Percentiles rank a stretch among this genome's conserved stretches.
phyloP scores from a whole-genome alignment of 2,888 invertebrate genomes.

The Corbicula japonica region DNA sequence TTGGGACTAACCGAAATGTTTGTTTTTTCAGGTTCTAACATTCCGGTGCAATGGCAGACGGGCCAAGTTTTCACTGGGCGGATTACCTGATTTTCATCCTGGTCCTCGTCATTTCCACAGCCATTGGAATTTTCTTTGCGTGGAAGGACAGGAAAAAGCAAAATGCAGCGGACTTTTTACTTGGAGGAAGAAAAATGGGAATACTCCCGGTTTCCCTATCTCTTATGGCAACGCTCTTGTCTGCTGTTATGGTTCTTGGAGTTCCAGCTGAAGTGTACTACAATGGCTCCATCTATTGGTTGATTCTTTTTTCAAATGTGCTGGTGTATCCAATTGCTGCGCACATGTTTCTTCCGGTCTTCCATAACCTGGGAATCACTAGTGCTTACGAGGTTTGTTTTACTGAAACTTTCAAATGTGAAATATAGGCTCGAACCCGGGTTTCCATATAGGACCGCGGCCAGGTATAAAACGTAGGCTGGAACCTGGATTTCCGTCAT shows the following conservation, averaged over 20 bases:
- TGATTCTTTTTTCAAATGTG: constrained; percentile 90
- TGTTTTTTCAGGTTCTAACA: too few relatives aligned
- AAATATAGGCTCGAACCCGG: too few relatives aligned
- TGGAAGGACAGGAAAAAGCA: constrained; percentile 70
- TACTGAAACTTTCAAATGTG: too few relatives aligned
- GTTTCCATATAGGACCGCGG: too few relatives aligned
- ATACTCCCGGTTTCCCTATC: constrained; percentile 77
- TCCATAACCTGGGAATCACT: constrained; percentile 77
- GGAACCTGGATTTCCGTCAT: too few relatives aligned
- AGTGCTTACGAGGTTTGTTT: constrained; percentile 81
- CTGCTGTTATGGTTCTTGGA: constrained; percentile 80
- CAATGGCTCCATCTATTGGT: constrained; percentile 90
- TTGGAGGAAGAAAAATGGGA: constrained; percentile 78
- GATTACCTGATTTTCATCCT: constrained; percentile 79
- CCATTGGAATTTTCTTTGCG: constrained; percentile 77
- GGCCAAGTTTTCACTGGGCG: constrained; percentile 73
- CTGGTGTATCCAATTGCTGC: constrained; percentile 89
- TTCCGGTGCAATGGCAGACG: constrained; percentile 33
- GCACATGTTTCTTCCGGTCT: constrained; percentile 80
- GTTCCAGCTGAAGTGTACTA: constrained; percentile 79
- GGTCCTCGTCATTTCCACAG: constrained; percentile 74
- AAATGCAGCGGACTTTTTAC: constrained; percentile 76
- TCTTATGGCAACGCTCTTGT: constrained; percentile 78
- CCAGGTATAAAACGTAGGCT: too few relatives aligned
- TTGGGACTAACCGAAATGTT: too few relatives aligned